Evolutionary conservation across 2,797 vertebrate genomes (phyloP).

Genomic region (Onychomys leucogaster): DNA sequence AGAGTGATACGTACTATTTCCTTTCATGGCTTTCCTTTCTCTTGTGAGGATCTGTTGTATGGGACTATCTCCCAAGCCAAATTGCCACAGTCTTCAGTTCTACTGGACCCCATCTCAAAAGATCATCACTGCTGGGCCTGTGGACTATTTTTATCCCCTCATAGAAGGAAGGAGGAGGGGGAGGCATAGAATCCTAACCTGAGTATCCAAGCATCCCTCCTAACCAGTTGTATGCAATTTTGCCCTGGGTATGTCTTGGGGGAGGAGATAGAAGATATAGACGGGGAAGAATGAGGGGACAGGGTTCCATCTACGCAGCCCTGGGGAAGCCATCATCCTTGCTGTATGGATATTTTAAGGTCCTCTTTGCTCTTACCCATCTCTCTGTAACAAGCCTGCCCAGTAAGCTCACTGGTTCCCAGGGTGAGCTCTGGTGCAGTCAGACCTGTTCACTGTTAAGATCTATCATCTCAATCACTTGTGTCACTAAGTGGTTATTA

Average conservation of each 20-base stretch:
- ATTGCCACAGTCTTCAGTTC: neutral
- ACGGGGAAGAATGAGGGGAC: neutral
- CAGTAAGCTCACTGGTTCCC: neutral
- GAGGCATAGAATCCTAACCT: neutral
- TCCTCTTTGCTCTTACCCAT: neutral
- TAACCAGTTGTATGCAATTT: neutral
- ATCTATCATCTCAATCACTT: neutral
- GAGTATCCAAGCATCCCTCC: neutral
- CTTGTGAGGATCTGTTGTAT: neutral
- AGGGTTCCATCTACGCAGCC: neutral
- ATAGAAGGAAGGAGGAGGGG: neutral
- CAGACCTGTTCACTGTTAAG: neutral
- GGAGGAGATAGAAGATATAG: neutral
- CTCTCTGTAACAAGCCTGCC: neutral
- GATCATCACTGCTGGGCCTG: too few species aligned
- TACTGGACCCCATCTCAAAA: neutral
- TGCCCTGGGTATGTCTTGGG: neutral
- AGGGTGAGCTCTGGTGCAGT: neutral
- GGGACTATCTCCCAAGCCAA: neutral
- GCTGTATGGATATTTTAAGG: neutral
- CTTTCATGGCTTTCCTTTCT: neutral
- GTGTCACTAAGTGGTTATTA: neutral
- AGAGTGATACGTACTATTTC: neutral
- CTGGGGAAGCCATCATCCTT: neutral
- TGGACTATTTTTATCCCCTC: neutral